Evolutionary conservation across 2,797 vertebrate genomes (phyloP).

Genomic region (Pseudocheirus occidentalis): DNA sequence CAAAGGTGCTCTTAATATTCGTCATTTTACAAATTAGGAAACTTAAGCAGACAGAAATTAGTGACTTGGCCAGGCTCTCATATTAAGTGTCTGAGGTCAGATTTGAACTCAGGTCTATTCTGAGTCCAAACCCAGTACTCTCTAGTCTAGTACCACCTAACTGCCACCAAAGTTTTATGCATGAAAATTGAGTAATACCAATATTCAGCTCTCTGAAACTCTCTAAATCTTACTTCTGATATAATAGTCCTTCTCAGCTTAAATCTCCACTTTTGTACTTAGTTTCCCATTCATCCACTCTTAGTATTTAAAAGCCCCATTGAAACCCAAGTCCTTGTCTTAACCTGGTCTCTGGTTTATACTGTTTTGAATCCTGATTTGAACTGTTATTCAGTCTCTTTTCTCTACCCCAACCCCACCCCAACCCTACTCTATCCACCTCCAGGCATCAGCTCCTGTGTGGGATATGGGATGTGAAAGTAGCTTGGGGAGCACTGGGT

Average conservation of each 20-base stretch:
- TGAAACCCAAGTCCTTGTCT: background rate
- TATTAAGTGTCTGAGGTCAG: background rate
- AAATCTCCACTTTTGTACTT: background rate
- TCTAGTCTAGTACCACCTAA: background rate
- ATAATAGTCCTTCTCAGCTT: background rate
- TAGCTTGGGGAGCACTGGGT: background rate
- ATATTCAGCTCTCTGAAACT: background rate
- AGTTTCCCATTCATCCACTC: background rate
- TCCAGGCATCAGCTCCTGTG: background rate
- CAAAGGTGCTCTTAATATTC: too few relatives aligned
- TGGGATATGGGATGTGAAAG: background rate
- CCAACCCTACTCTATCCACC: background rate
- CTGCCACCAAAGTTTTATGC: background rate
- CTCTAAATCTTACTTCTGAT: background rate
- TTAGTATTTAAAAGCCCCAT: background rate
- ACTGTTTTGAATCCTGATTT: too few relatives aligned
- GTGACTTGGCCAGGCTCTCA: background rate
- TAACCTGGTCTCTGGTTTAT: background rate
- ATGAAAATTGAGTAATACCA: background rate
- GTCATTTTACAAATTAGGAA: too few relatives aligned
- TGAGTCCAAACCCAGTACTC: background rate
- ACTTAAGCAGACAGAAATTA: background rate
- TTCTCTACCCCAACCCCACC: background rate
- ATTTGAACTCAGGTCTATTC: background rate
- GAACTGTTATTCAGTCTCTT: background rate